Percentiles rank a stretch among this genome's conserved stretches.
Evolutionary conservation across 2,797 vertebrate genomes (phyloP).

Genomic region (Tapera naevia): DNA sequence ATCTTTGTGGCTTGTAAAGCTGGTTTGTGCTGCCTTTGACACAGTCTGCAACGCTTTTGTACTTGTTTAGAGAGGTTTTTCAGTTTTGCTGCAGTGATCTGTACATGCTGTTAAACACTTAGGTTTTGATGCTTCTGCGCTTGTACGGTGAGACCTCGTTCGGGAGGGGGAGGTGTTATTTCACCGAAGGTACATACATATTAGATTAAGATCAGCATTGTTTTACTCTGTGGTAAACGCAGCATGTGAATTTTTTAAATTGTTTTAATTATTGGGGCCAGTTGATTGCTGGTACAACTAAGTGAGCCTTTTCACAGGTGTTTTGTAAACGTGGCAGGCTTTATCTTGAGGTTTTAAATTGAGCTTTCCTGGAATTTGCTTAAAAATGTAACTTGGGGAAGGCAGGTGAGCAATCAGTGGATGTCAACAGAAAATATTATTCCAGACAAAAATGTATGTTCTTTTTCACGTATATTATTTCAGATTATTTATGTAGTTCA

Average conservation of each 20-base stretch:
- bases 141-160: not conserved
- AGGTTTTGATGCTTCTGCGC: not conserved
- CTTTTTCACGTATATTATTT: not conserved
- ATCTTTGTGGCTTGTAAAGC: not conserved
- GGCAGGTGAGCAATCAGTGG: not conserved
- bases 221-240: constrained; percentile 6
- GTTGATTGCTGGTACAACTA: not conserved
- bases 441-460: not conserved
- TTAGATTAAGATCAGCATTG: constrained; percentile 32
- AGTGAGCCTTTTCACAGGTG: not conserved
- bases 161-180: not conserved
- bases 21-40: not conserved
- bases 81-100: not conserved
- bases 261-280: not conserved
- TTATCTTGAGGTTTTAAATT: not conserved
- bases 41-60: not conserved
- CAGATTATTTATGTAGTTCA: not conserved
- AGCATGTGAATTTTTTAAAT: not conserved
- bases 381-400: not conserved
- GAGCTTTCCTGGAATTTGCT: constrained; percentile 7
- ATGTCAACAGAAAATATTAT: not conserved
- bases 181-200: not conserved
- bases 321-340: not conserved
- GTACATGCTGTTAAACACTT: fast-evolving
- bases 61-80: not conserved